Base-by-base conservation (phyloP, 2,888 invertebrate genomes). In the Parnassius orleans region DNA sequence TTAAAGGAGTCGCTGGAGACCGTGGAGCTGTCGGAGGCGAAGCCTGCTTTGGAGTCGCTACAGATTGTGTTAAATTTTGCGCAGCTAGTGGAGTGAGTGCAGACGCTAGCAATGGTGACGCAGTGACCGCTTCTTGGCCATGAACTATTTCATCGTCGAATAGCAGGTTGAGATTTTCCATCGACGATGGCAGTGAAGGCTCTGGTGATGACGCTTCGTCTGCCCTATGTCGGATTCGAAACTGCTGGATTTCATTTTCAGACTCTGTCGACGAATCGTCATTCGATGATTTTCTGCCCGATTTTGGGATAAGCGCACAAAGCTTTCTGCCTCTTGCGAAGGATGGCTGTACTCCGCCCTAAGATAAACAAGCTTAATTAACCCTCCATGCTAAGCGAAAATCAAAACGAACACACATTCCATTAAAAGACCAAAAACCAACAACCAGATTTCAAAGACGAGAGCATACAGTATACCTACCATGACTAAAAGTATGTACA, bases 161-260 rank as follows among this genome's bases (percentile, higher is more conserved):
- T 62, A 66, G 61, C 58, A 68, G 62, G 57, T 65, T 56, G 60
- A 66, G 63, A 64, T 66, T 68, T 66, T 66, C 68, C 66, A 66
- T 60, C 64, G 66, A 66, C 44, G 63, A 65, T 64, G 66, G 62
- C 64, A 66, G 65, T 53, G 62, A 62, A 53, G 59, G 59, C 53
- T 1, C 53, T 15, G 55, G 19, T 63, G 64, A 60, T 55, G 51
- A 60, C 57, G 60, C 61, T 55, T 54, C 47, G 47, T 53, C 46
- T 44, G 46, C 52, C 9, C 59, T 52, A 24, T 64, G 15, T 60
- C n/a, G 58, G 58, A 63, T 12, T 58, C 54, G 53, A 63, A 58
- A 58, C 54, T 58, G 58, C 44, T 54, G 54, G 44, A 54, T 51
- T 63, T 58, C 63, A 63, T 54, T 58, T 53, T 46, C 54, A 55